These are phyloP conservation scores for Ditylenchus weischeri DNA, from an alignment of 2,888 invertebrate species.

Conservation along the genomic window DNA sequence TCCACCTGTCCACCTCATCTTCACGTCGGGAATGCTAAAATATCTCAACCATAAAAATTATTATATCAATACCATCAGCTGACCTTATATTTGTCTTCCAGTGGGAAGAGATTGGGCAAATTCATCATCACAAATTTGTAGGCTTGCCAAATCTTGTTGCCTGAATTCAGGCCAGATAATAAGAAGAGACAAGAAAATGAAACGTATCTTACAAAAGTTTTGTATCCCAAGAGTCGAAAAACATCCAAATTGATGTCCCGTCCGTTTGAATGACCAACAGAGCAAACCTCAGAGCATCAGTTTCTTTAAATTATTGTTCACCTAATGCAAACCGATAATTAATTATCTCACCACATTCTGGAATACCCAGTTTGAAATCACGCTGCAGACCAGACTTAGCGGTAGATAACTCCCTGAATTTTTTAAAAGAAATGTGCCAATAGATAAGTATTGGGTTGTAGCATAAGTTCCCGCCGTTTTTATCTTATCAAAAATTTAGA, in stretches of 20 bases:
- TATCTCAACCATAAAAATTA: no score
- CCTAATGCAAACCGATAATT: constrained; percentile 24
- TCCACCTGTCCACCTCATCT: constrained; percentile 83
- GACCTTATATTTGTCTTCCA: no score
- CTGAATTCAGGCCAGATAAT: constrained; percentile 44
- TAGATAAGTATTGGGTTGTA: no score
- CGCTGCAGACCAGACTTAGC: constrained; percentile 67
- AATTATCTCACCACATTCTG: constrained; percentile 64
- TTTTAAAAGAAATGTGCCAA: no score
- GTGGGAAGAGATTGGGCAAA: no score
- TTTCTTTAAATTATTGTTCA: constrained; percentile 65
- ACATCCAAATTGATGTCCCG: constrained; percentile 96
- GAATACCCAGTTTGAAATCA: constrained; percentile 59
- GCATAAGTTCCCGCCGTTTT: no score
- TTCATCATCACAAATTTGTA: constrained; percentile 77
- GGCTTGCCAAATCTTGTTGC: constrained; percentile 83
- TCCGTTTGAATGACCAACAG: constrained; percentile 80
- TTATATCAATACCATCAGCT: no score
- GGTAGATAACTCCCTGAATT: constrained; percentile 69
- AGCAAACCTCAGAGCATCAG: constrained; percentile 85
- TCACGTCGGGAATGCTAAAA: constrained; percentile 63
- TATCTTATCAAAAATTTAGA: no score
- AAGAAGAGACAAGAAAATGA: background rate
- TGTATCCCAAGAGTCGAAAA: constrained; percentile 72
- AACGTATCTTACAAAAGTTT: constrained; percentile 45